phyloP scores from a whole-genome alignment of 2,797 vertebrate species.

The Hephaestus fuliginosus region DNA sequence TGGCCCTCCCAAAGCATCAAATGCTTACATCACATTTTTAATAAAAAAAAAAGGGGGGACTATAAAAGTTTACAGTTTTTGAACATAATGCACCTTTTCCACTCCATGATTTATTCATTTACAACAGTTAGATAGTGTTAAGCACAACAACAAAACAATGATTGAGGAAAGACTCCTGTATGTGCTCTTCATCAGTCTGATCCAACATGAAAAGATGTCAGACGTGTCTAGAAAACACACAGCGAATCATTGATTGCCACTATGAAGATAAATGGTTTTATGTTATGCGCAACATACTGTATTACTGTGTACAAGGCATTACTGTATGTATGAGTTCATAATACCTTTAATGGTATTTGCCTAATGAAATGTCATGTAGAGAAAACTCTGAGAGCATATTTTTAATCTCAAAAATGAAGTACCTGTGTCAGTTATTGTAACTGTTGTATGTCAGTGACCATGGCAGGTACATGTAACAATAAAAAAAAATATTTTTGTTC shows the following conservation, averaged over 20 bases:
- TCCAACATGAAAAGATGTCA: not conserved
- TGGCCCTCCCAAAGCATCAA: not conserved
- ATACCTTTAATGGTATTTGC: conserved; percentile 34
- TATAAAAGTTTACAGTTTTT: not conserved
- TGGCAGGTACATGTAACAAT: conserved; percentile 74
- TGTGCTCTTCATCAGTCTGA: not conserved
- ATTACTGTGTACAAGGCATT: conserved; percentile 43
- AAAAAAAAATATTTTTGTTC: conserved; percentile 80
- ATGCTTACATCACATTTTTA: not conserved
- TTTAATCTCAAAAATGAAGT: conserved; percentile 50
- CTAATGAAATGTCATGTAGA: conserved; percentile 47
- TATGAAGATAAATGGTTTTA: conserved; percentile 12
- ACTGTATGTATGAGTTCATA: conserved; percentile 31
- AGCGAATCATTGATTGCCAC: not conserved
- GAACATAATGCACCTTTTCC: too few relatives aligned
- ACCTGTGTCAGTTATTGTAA: conserved; percentile 59
- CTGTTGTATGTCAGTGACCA: conserved; percentile 66
- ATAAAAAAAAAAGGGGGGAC: not conserved
- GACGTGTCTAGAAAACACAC: not conserved
- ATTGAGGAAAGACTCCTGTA: not conserved
- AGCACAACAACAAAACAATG: conserved; percentile 22
- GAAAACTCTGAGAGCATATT: conserved; percentile 49
- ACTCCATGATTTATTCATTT: not conserved
- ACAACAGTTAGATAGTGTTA: not conserved
- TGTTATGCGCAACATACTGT: conserved; percentile 45